A percentile compares a stretch with the other conserved stretches of the same genome.
phyloP scores from a whole-genome alignment of 1,140 invertebrate genomes.

The Drosophila grimshawi region DNA sequence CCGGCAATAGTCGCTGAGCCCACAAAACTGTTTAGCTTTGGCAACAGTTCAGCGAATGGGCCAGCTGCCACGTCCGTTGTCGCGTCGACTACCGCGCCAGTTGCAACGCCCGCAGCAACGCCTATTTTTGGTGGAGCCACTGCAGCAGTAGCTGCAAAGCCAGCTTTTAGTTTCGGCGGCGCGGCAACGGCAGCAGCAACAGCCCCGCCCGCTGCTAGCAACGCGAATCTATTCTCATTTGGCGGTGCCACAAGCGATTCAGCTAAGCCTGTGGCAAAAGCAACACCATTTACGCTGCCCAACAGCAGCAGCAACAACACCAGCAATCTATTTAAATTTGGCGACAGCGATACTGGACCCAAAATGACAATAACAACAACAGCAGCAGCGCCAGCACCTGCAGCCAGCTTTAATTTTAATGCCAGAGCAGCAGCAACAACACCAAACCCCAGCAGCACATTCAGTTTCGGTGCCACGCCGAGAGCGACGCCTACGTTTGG shows the following conservation, averaged over 20 bases:
- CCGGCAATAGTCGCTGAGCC: constrained; percentile 1
- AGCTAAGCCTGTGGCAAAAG: constrained; percentile 4
- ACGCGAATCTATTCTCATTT: constrained; percentile 36
- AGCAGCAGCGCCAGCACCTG: background rate
- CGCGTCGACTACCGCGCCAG: constrained; percentile 18
- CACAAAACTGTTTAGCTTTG: constrained; percentile 24
- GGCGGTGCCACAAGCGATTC: constrained; percentile 6
- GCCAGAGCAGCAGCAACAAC: constrained; percentile 1
- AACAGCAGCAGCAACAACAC: constrained; percentile 19
- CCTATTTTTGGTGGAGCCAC: constrained; percentile 38
- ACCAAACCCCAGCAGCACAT: constrained; percentile 6
- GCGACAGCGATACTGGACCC: constrained; percentile 3
- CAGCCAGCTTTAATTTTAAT: constrained; percentile 42
- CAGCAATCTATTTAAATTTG: constrained; percentile 50
- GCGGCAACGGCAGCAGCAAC: background rate
- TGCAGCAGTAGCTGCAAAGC: constrained; percentile 7
- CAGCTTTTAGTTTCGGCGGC: constrained; percentile 41
- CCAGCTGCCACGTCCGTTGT: background rate
- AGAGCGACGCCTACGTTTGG: constrained; percentile 26
- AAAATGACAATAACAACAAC: constrained; percentile 7
- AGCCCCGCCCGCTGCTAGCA: constrained; percentile 8
- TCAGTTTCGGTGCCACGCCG: constrained; percentile 22
- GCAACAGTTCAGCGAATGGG: background rate
- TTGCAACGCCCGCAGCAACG: background rate
- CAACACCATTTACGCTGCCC: constrained; percentile 18